phyloP scores from a whole-genome alignment of 2,888 invertebrate species.

The Belgica antarctica region DNA sequence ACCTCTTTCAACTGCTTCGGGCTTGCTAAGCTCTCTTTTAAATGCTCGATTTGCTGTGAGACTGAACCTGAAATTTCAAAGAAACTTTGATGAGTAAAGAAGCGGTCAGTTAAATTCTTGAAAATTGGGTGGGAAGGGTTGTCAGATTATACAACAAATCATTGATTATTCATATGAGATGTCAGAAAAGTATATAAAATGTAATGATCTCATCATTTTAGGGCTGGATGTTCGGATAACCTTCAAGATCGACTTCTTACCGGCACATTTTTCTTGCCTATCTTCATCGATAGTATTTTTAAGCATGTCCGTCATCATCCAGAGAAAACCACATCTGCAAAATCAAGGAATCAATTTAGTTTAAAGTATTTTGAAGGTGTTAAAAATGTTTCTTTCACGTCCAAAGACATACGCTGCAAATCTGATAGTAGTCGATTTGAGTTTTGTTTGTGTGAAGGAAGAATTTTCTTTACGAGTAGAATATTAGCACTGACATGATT shows the following conservation, averaged over 20 bases:
- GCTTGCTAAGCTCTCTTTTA: no score
- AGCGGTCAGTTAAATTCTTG: no score
- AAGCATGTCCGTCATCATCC: no score
- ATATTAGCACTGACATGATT: conserved; percentile 31
- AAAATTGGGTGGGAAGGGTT: background rate
- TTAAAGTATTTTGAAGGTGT: background rate
- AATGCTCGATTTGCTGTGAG: no score
- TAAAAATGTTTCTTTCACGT: conserved; percentile 37
- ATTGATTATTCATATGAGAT: conserved; percentile 38
- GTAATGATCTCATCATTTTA: conserved; percentile 22
- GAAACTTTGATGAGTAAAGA: no score
- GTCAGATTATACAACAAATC: conserved; percentile 41
- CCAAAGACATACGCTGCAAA: conserved; percentile 40
- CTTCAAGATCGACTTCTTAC: no score
- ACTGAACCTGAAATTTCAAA: no score
- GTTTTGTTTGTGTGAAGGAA: conserved; percentile 43
- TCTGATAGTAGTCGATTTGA: conserved; percentile 23
- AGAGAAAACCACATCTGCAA: background rate
- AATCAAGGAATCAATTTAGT: no score
- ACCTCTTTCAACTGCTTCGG: no score
- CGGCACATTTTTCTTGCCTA: no score
- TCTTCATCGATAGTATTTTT: no score
- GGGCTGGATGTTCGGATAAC: no score
- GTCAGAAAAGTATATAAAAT: conserved; percentile 39
- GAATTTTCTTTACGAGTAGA: conserved; percentile 32